Percentiles rank a stretch among this genome's conserved stretches.
Conservation (phyloP, 2,888 invertebrate genomes). For the Drosophila robusta region DNA sequence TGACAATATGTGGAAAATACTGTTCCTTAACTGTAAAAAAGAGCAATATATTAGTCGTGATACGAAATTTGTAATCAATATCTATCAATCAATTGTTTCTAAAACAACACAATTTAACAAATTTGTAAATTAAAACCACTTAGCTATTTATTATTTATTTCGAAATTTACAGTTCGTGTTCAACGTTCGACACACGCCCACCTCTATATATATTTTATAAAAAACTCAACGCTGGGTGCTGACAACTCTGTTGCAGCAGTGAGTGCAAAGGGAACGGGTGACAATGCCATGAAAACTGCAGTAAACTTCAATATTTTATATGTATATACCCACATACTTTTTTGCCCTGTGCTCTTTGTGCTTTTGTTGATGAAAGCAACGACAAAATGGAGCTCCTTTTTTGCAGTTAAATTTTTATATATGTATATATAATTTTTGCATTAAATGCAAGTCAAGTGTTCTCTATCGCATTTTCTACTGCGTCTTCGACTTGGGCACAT, state of each 20-base stretch:
- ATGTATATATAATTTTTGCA: conserved; percentile 20
- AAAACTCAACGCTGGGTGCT: background rate
- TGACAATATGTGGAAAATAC: background rate
- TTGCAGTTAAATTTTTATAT: background rate
- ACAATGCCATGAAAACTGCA: conserved; percentile 17
- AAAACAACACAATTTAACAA: too few species aligned
- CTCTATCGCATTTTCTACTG: conserved; percentile 6
- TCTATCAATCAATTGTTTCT: background rate
- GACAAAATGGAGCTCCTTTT: conserved; percentile 10
- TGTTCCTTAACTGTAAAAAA: too few species aligned
- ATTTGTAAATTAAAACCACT: too few species aligned
- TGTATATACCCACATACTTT: background rate
- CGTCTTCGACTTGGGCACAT: conserved; percentile 21
- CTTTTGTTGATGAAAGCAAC: conserved; percentile 11
- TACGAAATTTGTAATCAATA: background rate
- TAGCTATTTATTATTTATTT: too few species aligned
- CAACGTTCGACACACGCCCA: background rate
- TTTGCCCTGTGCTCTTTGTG: conserved; percentile 5
- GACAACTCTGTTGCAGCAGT: conserved; percentile 37
- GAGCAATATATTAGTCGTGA: too few species aligned
- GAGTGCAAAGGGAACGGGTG: conserved; percentile 11
- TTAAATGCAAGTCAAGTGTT: conserved; percentile 34
- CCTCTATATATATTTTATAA: background rate
- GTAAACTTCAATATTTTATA: conserved; percentile 10
- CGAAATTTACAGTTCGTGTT: background rate